Evolutionary conservation across 2,797 vertebrate genomes (phyloP), one percentile per base, ranked within the genome.

Genomic region (Melanotaenia parkinsoni): DNA sequence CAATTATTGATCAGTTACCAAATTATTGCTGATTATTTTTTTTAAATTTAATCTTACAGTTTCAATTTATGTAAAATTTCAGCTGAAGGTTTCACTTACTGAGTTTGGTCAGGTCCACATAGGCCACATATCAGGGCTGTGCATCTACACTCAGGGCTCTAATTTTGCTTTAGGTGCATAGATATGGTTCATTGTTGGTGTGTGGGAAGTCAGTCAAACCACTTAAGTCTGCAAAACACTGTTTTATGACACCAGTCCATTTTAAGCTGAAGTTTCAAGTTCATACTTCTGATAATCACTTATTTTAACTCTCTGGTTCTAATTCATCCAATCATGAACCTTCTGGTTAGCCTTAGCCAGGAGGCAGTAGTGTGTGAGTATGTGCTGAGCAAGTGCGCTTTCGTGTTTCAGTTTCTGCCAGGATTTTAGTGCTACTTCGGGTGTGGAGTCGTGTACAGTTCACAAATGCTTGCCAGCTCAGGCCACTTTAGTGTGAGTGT

Each of bases 381-480:
- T 14, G 53, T 18, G 33, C 74, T 38, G 22, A 45, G 71, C 63
- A 66, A 69, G 24, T 62, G 32, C 60, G 65, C n/a, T 50, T 43
- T 67, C 13, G 53, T 77, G 76, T 82, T 78, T 74, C 70, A 58
- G 70, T 80, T 61, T 70, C 70, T 81, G 74, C 86, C 78, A 78
- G 68, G 18, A 54, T 83, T 86, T 85, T 62, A 66, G 58, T 66
- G 69, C 74, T 71, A 40, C 70, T 81, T 67, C 47, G 68, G 71
- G 66, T 74, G 83, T 77, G 76, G 84, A 92, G 88, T 88, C 68
- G 68, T 73, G 76, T 63, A 82, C 57, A 85, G 86, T 90, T 90
- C 79, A 86, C 12, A 30, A 82, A 84, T 32, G 4, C 67, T 57
- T 66, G 80, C 85, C 78, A 86, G 33, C 50, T 63, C 63, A 74